A percentile compares a stretch with the other conserved stretches of the same genome.
Evolutionary conservation across 2,113 vertebrate species (phyloP).

Genomic region (Leptosomus discolor): DNA sequence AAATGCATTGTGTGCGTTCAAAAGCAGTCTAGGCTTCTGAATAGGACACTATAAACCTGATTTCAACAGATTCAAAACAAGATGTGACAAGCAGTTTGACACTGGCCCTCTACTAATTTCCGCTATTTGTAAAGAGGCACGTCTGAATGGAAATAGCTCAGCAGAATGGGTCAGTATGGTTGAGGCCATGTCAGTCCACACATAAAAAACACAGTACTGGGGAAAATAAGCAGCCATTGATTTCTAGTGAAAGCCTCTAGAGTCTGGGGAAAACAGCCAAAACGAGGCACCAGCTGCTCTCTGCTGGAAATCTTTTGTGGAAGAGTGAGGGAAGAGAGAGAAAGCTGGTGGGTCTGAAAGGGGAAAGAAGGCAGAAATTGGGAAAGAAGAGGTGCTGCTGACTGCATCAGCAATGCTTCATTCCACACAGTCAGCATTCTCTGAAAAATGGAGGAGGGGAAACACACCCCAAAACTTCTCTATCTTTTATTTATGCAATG

Average conservation of each 20-base stretch:
- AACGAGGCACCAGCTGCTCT: constrained; percentile 79
- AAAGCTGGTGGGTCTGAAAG: constrained; percentile 69
- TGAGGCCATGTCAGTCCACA: constrained; percentile 75
- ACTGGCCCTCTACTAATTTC: constrained; percentile 81
- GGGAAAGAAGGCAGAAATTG: constrained; percentile 49
- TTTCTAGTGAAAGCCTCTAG: constrained; percentile 74
- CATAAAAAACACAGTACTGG: constrained; percentile 70
- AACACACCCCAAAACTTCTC: constrained; percentile 7
- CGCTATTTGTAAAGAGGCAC: constrained; percentile 79
- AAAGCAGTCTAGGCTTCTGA: constrained; percentile 71
- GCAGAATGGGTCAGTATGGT: constrained; percentile 77
- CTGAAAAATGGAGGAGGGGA: constrained; percentile 33
- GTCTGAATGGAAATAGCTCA: constrained; percentile 79
- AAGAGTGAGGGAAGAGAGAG: constrained; percentile 46
- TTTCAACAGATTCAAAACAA: constrained; percentile 85
- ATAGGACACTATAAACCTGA: constrained; percentile 80
- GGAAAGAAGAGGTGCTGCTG: constrained; percentile 51
- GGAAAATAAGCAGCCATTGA: constrained; percentile 82
- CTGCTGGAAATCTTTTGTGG: constrained; percentile 81
- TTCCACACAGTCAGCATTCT: constrained; percentile 44
- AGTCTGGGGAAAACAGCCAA: constrained; percentile 78
- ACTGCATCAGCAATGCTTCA: constrained; percentile 30
- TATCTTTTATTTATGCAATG: constrained; percentile 65
- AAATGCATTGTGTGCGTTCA: constrained; percentile 79
- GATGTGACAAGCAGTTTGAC: constrained; percentile 88